phyloP scores from a whole-genome alignment of 2,113 vertebrate species.

The Quiscalus mexicanus region DNA sequence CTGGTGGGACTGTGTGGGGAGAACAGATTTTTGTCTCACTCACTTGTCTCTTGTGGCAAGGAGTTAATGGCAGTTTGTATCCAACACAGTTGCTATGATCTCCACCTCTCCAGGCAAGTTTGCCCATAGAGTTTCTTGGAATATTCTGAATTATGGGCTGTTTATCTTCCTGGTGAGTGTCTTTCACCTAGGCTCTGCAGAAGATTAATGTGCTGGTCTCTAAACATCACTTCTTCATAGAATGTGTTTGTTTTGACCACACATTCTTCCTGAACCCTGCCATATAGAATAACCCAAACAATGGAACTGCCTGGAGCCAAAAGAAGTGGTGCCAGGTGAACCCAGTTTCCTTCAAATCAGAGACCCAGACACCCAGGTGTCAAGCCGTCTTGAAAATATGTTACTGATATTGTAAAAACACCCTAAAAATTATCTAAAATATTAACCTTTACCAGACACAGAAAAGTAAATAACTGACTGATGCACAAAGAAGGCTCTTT shows the following conservation, averaged over 20 bases:
- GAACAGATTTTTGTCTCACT: neutral
- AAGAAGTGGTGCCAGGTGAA: neutral
- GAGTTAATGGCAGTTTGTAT: neutral
- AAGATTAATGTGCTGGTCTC: neutral
- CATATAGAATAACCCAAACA: neutral
- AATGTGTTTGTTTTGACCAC: neutral
- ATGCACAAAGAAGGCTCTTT: neutral
- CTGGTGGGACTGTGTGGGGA: neutral
- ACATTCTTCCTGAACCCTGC: neutral
- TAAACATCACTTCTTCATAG: neutral
- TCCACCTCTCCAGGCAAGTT: neutral
- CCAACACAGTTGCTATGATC: neutral
- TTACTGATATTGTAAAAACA: neutral
- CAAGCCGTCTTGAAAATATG: neutral
- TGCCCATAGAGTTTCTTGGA: neutral
- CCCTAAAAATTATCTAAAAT: neutral
- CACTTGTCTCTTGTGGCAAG: neutral
- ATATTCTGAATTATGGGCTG: neutral
- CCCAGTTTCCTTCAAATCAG: neutral
- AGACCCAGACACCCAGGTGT: neutral
- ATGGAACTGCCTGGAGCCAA: neutral
- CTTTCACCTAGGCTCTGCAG: neutral
- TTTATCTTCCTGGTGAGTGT: neutral
- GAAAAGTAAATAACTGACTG: neutral
- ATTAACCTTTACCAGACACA: neutral